These are phyloP conservation scores for Calephelis virginiensis DNA, from an alignment of 1,140 invertebrate genomes.

Conservation along the genomic window DNA sequence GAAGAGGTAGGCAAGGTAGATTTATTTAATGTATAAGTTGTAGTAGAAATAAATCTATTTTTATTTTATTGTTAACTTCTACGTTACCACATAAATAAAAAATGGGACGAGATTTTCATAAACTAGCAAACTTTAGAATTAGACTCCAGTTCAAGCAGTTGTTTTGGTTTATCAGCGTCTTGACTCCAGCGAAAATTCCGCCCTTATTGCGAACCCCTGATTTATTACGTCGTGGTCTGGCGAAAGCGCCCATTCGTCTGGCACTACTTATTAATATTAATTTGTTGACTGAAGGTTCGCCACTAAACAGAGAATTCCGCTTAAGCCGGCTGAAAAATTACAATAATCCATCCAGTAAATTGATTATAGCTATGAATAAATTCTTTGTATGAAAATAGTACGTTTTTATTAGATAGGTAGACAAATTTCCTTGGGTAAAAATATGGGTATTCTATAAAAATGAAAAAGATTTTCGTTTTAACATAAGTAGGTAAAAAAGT, in stretches of 20 bases:
- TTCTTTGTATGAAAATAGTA: not conserved
- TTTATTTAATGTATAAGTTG: no score
- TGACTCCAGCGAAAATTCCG: not conserved
- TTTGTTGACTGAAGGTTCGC: not conserved
- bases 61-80: no score
- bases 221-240: conserved; percentile 3
- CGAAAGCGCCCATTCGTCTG: conserved; percentile 4
- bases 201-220: not conserved
- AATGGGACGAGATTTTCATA: no score
- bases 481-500: no score
- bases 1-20: no score
- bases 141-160: not conserved
- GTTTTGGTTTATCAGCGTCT: conserved; percentile 4
- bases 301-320: not conserved
- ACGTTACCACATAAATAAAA: no score
- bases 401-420: no score
- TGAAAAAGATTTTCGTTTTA: no score
- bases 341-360: not conserved
- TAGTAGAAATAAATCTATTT: no score
- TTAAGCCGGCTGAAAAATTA: not conserved
- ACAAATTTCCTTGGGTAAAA: no score
- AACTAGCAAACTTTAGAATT: no score
- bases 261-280: conserved; percentile 14
- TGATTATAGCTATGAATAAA: not conserved
- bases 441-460: no score